Conservation (phyloP, 2,113 vertebrate genomes). For the Irena cyanogastra region DNA sequence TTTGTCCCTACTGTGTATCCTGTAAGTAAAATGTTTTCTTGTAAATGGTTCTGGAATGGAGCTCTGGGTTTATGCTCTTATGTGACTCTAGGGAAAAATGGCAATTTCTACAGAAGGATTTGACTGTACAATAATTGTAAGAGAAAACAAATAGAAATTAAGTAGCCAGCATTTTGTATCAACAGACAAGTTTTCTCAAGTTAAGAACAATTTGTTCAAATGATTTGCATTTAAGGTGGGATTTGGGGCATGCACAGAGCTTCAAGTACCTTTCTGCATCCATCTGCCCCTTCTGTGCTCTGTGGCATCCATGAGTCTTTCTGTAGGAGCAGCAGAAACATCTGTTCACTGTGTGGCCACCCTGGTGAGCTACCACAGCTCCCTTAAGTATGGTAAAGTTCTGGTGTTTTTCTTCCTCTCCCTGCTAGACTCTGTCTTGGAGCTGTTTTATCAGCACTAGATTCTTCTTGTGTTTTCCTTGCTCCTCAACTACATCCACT, state of each 20-base stretch:
- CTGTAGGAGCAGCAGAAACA: neutral
- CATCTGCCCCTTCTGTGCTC: neutral
- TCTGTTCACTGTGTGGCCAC: rapidly evolving
- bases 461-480: neutral
- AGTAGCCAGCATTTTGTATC: neutral
- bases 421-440: neutral
- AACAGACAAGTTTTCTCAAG: neutral
- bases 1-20: neutral
- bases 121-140: neutral
- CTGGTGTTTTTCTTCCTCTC: neutral
- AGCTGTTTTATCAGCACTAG: neutral
- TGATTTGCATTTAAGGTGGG: neutral
- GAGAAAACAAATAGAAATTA: neutral
- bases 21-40: neutral
- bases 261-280: neutral
- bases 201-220: neutral
- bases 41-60: neutral
- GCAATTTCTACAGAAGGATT: neutral
- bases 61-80: neutral
- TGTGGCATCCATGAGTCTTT: neutral
- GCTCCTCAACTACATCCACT: neutral
- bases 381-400: rapidly evolving
- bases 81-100: neutral
- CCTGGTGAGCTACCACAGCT: neutral
- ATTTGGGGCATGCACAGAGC: neutral